These are phyloP conservation scores for Anthonomus grandis DNA, from an alignment of 1,140 invertebrate genomes.

Conservation along the genomic window DNA sequence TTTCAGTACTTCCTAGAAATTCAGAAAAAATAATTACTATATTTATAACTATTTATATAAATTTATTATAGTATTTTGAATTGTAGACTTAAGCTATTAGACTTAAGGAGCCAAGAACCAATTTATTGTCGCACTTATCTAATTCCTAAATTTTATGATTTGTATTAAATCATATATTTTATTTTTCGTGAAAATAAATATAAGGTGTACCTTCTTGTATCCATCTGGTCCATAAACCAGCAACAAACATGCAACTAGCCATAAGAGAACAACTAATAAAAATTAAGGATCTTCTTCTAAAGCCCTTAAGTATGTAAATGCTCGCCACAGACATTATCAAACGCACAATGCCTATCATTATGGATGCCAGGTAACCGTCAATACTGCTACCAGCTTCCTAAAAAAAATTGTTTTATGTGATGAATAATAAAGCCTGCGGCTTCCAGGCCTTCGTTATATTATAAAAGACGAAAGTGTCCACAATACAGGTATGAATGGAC, in stretches of 20 bases:
- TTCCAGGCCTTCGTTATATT: too few species aligned
- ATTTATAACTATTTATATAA: not conserved
- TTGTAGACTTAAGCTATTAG: too few species aligned
- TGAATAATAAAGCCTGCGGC: too few species aligned
- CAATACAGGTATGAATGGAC: too few species aligned
- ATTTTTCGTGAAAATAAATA: not conserved
- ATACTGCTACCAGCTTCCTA: conserved; percentile 32
- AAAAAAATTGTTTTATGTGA: conserved; percentile 4
- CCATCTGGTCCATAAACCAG: conserved; percentile 53
- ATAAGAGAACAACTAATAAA: conserved; percentile 54
- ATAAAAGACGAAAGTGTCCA: too few species aligned
- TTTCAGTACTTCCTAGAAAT: conserved; percentile 16
- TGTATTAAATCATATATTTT: not conserved
- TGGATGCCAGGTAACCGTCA: conserved; percentile 52
- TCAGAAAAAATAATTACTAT: conserved; percentile 11
- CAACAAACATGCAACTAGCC: conserved; percentile 54
- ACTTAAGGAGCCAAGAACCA: too few species aligned
- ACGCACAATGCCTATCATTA: conserved; percentile 62
- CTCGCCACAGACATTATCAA: conserved; percentile 60
- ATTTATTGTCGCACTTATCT: too few species aligned
- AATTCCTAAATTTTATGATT: too few species aligned
- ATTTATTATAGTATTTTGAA: too few species aligned
- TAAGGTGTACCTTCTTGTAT: conserved; percentile 48
- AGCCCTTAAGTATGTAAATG: conserved; percentile 53
- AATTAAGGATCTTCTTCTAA: conserved; percentile 52